Base-by-base conservation (phyloP, 2,888 invertebrate genomes). In the Sarcophaga carnaria region DNA sequence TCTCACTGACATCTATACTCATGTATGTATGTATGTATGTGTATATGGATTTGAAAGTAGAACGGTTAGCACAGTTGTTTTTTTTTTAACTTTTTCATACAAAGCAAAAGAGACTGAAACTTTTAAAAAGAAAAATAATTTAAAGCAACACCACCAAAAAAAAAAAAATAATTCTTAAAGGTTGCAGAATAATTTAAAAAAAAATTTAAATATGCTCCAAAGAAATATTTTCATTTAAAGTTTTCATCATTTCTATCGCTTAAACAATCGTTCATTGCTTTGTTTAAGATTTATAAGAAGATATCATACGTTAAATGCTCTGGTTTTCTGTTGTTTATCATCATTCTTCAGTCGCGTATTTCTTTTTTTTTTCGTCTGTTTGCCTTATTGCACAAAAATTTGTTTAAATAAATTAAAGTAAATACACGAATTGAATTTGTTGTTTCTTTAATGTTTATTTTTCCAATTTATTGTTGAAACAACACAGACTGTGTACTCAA, bases 341-440 rank as follows among this genome's bases (percentile, higher is more conserved):
- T 70, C 14, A 22, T 70, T 67, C 20, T 1, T 20, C 17, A 20
- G 11, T 67, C 0, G 10, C 12, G 3, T 22, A 1, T 22, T 69
- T 25, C 12, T 49, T 22, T 14, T 17, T n/a, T 59, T 2, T 17
- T 2, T 37, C 10, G 27, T 20, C 20, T 67, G 67, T 69, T 69
- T 71, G 70, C n/a, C 70, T 71, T 54, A 71, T 71, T 71, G 70
- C 49, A 27, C 70, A 59, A 71, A 71, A 59, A 27, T 71, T 17
- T 59, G 11, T 59, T 54, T 59, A 8, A 54, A 59, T 14, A 59
- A 17, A 17, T 20, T 54, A n/a, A 12, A 69, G 37, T 59, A 27
- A 59, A 59, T 71, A 27, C 17, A 71, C 59, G 70, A 4, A 54
- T 71, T 27, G 25, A 59, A 71, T 59, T 71, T 59, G 27, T 71